Evolutionary conservation across 1,140 invertebrate species (phyloP), one percentile per base, ranked within the genome.

Genomic region (Calosoma granatense): DNA sequence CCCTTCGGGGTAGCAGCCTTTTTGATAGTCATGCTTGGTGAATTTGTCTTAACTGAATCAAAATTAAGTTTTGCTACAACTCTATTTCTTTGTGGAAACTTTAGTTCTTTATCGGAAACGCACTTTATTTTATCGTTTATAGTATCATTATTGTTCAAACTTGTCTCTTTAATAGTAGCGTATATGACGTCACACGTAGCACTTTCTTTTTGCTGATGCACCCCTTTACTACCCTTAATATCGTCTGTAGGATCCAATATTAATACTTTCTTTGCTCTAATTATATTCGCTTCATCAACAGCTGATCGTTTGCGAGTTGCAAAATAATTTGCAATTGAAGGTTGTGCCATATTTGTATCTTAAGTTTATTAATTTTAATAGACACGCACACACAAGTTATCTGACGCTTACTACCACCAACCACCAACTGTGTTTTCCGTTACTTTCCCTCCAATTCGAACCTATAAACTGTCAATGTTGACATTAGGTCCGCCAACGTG

Each of bases 251-350:
- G 54, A 58, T 80, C 73, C 54, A 76, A 64, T 61, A 80, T 73
- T 56, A 79, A 74, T 63, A 86, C 72, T 70, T 83, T 80, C 65
- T 73, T 81, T 60, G 76, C 75, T 59, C 81, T 76, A 26, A 78
- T 78, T 60, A 70, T 74, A 36, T 74, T 71, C 17, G 80, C 70
- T 62, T 86, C 83, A 51, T 86, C 83, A n/a, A 72, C 67, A 14
- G 82, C 83, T 52, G 77, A 75, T 59, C 84, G 77, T 70, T 87
- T 87, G 65, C 84, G 78, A 60, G 79, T 81, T 69, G 79, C 81
- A 70, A 85, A 86, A 72, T 78, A 87, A 61, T 77, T 75, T 58
- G 82, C 81, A 57, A 87, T 76, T 39, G 81, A 84, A 60, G 81
- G 82, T 70, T 86, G 84, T 56, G 84, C 79, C 85, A 87, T 87